Percentiles rank a stretch among this genome's conserved stretches.
phyloP scores from a whole-genome alignment of 2,113 vertebrate genomes.

The Hiodon alosoides region DNA sequence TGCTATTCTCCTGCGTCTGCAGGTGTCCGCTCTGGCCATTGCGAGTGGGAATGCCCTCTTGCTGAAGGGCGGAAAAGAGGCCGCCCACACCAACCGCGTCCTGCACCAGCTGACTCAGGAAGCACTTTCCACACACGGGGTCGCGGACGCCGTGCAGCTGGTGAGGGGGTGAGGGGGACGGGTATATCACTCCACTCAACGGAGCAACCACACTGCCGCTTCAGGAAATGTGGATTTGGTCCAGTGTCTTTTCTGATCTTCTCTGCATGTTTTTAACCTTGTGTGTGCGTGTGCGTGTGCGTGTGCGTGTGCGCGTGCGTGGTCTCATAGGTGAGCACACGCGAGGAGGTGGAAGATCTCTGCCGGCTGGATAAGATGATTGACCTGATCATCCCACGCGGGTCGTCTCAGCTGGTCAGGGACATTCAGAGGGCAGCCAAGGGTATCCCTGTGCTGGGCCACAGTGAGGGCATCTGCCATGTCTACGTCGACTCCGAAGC shows the following conservation, averaged over 20 bases:
- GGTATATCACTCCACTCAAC: no score
- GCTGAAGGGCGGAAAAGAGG: constrained; percentile 92
- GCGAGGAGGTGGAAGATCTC: constrained; percentile 94
- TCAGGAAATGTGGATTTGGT: no score
- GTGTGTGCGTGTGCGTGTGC: background rate
- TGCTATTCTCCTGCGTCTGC: background rate
- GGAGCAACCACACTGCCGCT: no score
- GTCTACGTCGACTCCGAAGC: constrained; percentile 87
- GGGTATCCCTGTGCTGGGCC: constrained; percentile 93
- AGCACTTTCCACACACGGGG: constrained; percentile 82
- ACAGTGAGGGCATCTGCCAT: constrained; percentile 96
- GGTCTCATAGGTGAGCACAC: constrained; percentile 83
- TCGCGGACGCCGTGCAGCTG: constrained; percentile 84
- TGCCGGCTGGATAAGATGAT: constrained; percentile 90
- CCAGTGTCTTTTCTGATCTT: no score
- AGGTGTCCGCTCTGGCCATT: constrained; percentile 95
- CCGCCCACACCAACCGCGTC: constrained; percentile 80
- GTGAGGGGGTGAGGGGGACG: constrained; percentile 66
- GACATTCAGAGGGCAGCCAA: constrained; percentile 87
- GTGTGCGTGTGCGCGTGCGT: no score
- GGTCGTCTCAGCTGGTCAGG: constrained; percentile 87
- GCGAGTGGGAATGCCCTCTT: constrained; percentile 92
- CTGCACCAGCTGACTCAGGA: constrained; percentile 88
- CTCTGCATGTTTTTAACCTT: no score
- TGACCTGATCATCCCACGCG: constrained; percentile 93